Evolutionary conservation across 2,888 invertebrate species (phyloP), one percentile per base, ranked within the genome.

Genomic region (Nomada hirtipes): DNA sequence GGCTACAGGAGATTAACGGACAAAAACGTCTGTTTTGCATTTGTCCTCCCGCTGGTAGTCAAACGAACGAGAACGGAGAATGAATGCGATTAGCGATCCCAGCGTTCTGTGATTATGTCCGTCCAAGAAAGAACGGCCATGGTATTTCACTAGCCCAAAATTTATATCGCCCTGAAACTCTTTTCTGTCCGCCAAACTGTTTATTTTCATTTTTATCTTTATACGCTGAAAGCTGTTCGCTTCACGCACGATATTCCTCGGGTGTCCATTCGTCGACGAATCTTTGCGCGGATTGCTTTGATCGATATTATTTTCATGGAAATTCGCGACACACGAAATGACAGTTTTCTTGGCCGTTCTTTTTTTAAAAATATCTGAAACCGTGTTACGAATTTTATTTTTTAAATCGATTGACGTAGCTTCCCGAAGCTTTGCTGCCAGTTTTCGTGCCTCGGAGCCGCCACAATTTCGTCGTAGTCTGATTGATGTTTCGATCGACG

Each of bases 1-100:
- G 52, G 76, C 68, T 69, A 68, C 76, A 76, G 76, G 76, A 69
- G 76, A 76, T 76, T 57, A 76, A 76, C 76, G 78, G 63, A 78
- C 53, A 13, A 67, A 75, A 79, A 52, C 78, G 78, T 20, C 55
- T 57, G 69, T 69, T 76, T 79, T 79, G 76, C 76, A 76, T 76
- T 79, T 79, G 55, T 55, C 20, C 47, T 55, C 61, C 4, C 53
- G 9, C 11, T 26, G 61, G 29, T 36, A 63, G 76, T 57, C 68
- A 64, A 76, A 79, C 76, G 57, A 64, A 76, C 76, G 55, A 20
- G 4, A 52, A 18, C 23, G 18, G 69, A 26, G 78, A 50, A 79
- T 76, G 57, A 76, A 57, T 55, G 78, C 69, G 76, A 79, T 79
- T 79, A 76, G 63, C 76, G 50, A 50, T 36, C 47, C 55, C 3